Evolutionary conservation across 2,797 vertebrate genomes (phyloP), one percentile per base, ranked within the genome.

Genomic region (Naso thynnoides): DNA sequence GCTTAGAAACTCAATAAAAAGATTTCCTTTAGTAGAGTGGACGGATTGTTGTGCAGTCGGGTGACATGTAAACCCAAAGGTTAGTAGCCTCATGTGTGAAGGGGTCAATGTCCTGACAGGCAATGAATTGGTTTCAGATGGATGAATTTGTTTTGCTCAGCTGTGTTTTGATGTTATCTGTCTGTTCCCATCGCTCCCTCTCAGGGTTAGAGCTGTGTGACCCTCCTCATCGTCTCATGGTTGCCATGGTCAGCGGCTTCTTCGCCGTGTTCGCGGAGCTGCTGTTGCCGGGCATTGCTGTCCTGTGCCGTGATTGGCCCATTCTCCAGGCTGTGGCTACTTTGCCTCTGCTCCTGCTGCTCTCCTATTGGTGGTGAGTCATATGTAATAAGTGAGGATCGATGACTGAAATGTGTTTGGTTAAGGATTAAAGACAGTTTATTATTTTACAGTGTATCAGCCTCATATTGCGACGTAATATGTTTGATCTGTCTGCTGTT

Each of bases 171-270:
- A 68, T 55, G n/a, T 14, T 41, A 7, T 38, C 45, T 57, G 18
- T 67, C 39, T 48, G 14, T 55, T 45, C 19, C 33, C 21, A 11
- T 38, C 41, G 4, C 42, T 6, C 15, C 59, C 21, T 50, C 56
- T n/a, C 78, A 98, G 97, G 96, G 74, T 78, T 98, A 92, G 97
- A 98, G 92, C 87, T 96, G 57, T 97, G 97, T 3, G 95, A 96
- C 57, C 94, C 96, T 8, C 86, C 93, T 0, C 95, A 95, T 64
- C 95, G 96, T 0, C 95, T 98, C 73, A 93, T 89, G 80, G 94
- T 96, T 76, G 92, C 95, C 0, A 93, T 95, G 95, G 88, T 96
- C 66, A 92, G 95, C 0, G 75, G 93, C 3, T 94, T 97, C 92
- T 98, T 96, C 64, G 94, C 89, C 3, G 88, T 97, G 41, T 89